Base-by-base conservation (phyloP, 2,113 vertebrate genomes). In the Terrapene triunguis region DNA sequence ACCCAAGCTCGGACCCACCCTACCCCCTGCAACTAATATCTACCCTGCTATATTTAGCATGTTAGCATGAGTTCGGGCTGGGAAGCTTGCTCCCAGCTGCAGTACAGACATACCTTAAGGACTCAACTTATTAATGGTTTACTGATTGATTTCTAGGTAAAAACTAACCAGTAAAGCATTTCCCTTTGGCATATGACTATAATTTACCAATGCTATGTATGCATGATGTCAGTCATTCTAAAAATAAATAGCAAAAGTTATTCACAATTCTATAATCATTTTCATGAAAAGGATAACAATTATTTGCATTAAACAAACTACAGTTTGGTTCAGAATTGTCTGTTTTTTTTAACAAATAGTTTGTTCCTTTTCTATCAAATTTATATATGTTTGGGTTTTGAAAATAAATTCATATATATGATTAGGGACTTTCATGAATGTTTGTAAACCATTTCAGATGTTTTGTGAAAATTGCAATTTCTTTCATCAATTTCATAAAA, bases 131-230 rank as follows among this genome's bases (percentile, higher is more conserved):
- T 21, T 38, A 35, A 72, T 72, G 35, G n/a, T 38, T 72, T 72
- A 22, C n/a, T 38, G n/a, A 72, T 72, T 22, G 38, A 47, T 47
- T 78, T 44, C 4, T 47, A 78, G 74, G 13, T 78, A 47, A 27
- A 53, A 78, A 47, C 24, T 27, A 44, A 78, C 22, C 74, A 47
- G 24, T 78, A 78, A 44, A 78, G 47, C 42, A 21, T 42, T 74
- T 74, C 38, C 22, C 38, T 38, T n/a, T 72, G 69, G 69, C 19
- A 44, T 44, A 74, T 47, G 42, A 13, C 24, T 76, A 14, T 27
- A 50, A 24, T 44, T 4, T 54, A n/a, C 42, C 0, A 27, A 14
- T 44, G 42, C 24, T 76, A 0, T 42, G 19, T 38, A 2, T 59
- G 57, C 12, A 8, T 85, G 32, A 47, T 87, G 0, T 42, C 32